Evolutionary conservation across 2,888 invertebrate species (phyloP).

Genomic region (Neocrepidodera transversa): DNA sequence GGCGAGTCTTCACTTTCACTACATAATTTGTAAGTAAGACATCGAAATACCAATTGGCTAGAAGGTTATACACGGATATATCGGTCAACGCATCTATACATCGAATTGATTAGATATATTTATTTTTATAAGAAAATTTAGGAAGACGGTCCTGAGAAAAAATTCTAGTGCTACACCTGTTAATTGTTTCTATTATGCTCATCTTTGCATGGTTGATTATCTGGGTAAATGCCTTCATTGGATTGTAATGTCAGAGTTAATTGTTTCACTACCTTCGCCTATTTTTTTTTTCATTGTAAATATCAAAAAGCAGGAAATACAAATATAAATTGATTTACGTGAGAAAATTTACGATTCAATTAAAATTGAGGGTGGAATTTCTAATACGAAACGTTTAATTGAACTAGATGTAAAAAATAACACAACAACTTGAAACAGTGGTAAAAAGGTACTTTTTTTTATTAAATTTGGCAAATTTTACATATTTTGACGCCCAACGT

Average conservation of each 20-base stretch:
- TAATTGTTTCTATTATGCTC: constrained; percentile 20
- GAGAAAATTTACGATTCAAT: not conserved
- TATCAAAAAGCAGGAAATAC: too few relatives aligned
- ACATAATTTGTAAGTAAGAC: constrained; percentile 24
- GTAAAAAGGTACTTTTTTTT: too few relatives aligned
- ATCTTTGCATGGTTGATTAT: constrained; percentile 18
- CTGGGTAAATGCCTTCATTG: constrained; percentile 9
- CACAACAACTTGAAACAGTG: too few relatives aligned
- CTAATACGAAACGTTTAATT: too few relatives aligned
- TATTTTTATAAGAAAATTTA: too few relatives aligned
- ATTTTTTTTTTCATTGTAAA: not conserved
- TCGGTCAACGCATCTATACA: not conserved
- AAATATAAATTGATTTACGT: too few relatives aligned
- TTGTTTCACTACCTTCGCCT: not conserved
- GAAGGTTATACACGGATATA: constrained; percentile 34
- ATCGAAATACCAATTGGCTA: constrained; percentile 33
- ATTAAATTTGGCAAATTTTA: too few relatives aligned
- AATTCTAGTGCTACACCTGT: not conserved
- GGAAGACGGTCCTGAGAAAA: constrained; percentile 1
- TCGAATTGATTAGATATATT: too few relatives aligned
- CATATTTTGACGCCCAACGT: too few relatives aligned
- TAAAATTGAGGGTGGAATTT: too few relatives aligned
- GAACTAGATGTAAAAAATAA: too few relatives aligned
- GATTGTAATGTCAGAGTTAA: constrained; percentile 9
- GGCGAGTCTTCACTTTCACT: constrained; percentile 35